Percentiles rank a stretch among this genome's conserved stretches.
Evolutionary conservation across 2,797 vertebrate species (phyloP).

Genomic region (Podarcis lilfordi): DNA sequence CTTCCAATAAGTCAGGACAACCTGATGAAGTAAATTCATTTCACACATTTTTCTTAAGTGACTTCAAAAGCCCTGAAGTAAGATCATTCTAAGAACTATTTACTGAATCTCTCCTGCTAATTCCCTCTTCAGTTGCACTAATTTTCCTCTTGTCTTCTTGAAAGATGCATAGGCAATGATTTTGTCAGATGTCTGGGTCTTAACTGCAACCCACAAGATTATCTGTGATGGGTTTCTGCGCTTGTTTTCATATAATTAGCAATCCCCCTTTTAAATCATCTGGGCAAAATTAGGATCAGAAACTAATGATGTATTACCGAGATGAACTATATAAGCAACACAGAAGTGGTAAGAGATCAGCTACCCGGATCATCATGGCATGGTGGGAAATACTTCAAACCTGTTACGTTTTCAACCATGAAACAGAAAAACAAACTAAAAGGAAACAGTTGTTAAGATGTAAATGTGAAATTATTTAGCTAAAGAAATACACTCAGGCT

Average conservation of each 20-base stretch:
- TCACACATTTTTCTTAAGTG: constrained; percentile 14
- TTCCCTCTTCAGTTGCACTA: background rate
- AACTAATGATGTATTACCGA: background rate
- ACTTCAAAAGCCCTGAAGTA: constrained; percentile 11
- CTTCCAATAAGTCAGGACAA: constrained; percentile 5
- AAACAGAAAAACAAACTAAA: background rate
- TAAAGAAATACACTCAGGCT: background rate
- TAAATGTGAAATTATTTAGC: background rate
- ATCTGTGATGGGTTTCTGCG: background rate
- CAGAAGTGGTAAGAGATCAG: background rate
- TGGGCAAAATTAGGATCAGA: background rate
- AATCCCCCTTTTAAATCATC: background rate
- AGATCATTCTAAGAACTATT: background rate
- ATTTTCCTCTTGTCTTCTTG: background rate
- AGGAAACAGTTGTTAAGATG: background rate
- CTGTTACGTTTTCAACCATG: background rate
- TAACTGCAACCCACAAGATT: background rate
- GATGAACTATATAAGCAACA: background rate
- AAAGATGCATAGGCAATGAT: background rate
- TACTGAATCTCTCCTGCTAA: constrained; percentile 6
- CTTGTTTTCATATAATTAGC: background rate
- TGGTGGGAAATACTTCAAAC: background rate
- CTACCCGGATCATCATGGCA: background rate
- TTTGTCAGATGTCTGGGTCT: background rate
- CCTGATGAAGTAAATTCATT: constrained; percentile 15